Evolutionary conservation across 2,113 vertebrate genomes (phyloP).

Genomic region (Megaleporinus macrocephalus): DNA sequence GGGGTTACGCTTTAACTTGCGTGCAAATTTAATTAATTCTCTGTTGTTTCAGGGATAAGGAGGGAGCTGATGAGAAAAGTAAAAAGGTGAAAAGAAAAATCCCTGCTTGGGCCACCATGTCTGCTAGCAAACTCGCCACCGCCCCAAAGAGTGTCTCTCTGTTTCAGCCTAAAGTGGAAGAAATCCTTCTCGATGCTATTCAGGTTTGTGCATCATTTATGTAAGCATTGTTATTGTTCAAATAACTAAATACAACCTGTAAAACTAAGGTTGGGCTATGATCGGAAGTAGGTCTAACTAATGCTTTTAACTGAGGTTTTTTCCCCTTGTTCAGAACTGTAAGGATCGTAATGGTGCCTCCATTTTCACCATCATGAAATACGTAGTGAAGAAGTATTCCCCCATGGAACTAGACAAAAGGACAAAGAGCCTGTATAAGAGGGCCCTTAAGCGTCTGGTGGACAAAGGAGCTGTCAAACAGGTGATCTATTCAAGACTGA

Average conservation of each 20-base stretch:
- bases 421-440: constrained; percentile 90
- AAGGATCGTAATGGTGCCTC: constrained; percentile 90
- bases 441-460: constrained; percentile 91
- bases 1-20: background rate
- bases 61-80: constrained; percentile 84
- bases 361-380: constrained; percentile 90
- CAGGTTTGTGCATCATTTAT: constrained; percentile 73
- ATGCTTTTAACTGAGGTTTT: too few species aligned
- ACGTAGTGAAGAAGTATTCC: constrained; percentile 91
- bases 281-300: background rate
- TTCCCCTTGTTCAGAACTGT: constrained; percentile 81
- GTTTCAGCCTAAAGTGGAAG: constrained; percentile 91
- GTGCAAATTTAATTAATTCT: background rate
- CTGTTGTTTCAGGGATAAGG: constrained; percentile 83
- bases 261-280: too few species aligned
- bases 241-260: background rate
- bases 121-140: constrained; percentile 86
- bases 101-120: constrained; percentile 92
- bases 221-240: background rate
- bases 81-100: constrained; percentile 97
- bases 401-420: constrained; percentile 91
- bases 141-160: constrained; percentile 86
- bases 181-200: constrained; percentile 92
- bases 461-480: constrained; percentile 93
- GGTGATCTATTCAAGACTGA: constrained; percentile 70